phyloP scores from a whole-genome alignment of 2,113 vertebrate species.

The Verasper variegatus region DNA sequence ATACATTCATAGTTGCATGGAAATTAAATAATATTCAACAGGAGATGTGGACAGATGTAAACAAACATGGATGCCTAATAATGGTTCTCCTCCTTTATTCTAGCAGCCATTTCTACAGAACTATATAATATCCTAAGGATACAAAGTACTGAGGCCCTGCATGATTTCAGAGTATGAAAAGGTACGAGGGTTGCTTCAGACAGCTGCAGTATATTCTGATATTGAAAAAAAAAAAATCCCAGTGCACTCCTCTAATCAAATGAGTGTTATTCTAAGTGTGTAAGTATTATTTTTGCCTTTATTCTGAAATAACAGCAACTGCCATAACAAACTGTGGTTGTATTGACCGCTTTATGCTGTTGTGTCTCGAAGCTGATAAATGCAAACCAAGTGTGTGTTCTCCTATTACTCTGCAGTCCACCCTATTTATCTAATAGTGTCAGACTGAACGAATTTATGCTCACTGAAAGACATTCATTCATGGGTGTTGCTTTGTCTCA shows the following conservation, averaged over 20 bases:
- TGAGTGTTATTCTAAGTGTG: slow-evolving; percentile 36
- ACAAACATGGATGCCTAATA: slow-evolving; percentile 31
- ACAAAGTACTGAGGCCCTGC: slow-evolving; percentile 48
- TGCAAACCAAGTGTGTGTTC: slow-evolving; percentile 34
- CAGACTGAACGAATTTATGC: slow-evolving; percentile 43
- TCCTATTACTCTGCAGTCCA: slow-evolving; percentile 35
- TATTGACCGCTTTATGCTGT: slow-evolving; percentile 44
- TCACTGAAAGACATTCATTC: slow-evolving; percentile 67
- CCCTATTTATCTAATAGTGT: slow-evolving; percentile 42
- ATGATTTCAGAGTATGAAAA: slow-evolving; percentile 52
- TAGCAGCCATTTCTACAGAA: slow-evolving; percentile 23
- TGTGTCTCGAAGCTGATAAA: slow-evolving; percentile 38
- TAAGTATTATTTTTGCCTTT: slow-evolving; percentile 45
- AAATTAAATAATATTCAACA: slow-evolving; percentile 34
- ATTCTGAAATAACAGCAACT: slow-evolving; percentile 50
- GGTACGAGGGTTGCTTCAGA: slow-evolving; percentile 14
- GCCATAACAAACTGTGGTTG: slow-evolving; percentile 42
- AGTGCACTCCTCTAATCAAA: slow-evolving; percentile 19
- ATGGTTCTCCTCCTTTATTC: slow-evolving; percentile 10
- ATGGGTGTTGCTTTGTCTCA: slow-evolving; percentile 75
- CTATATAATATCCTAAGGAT: slow-evolving; percentile 56
- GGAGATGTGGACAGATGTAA: slow-evolving; percentile 13
- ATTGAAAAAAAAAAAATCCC: slow-evolving; percentile 29
- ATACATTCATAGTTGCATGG: slow-evolving; percentile 57
- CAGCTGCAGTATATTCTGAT: slow-evolving; percentile 41